Evolutionary conservation across 2,113 vertebrate species (phyloP).

Genomic region (Perognathus longimembris): DNA sequence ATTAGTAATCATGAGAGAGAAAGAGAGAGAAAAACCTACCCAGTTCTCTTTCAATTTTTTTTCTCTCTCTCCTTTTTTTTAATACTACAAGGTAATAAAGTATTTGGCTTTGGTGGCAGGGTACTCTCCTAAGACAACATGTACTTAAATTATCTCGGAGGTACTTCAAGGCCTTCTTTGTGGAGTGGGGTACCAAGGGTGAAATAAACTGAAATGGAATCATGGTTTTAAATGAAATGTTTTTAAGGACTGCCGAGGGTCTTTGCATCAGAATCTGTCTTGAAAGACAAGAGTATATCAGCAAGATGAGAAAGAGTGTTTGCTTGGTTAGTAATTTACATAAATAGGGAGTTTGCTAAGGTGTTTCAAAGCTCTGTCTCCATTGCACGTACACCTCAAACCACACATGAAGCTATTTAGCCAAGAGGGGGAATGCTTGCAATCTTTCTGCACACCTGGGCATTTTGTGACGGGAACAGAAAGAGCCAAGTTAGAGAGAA

Average conservation of each 20-base stretch:
- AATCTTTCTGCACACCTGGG: neutral
- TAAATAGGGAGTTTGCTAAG: constrained; percentile 11
- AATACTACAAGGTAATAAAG: constrained; percentile 82
- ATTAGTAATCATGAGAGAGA: constrained; percentile 82
- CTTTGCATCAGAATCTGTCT: constrained; percentile 56
- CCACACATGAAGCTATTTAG: constrained; percentile 23
- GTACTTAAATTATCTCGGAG: constrained; percentile 77
- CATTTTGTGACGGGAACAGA: neutral
- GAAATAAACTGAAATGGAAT: constrained; percentile 76
- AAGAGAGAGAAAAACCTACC: constrained; percentile 36
- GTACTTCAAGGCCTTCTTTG: constrained; percentile 75
- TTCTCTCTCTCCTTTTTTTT: constrained; percentile 15
- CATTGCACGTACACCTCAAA: neutral
- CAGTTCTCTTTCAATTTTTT: neutral
- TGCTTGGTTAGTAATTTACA: constrained; percentile 47
- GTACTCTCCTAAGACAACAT: constrained; percentile 55
- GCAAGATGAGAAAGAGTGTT: constrained; percentile 21
- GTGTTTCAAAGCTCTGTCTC: neutral
- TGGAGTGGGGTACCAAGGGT: constrained; percentile 70
- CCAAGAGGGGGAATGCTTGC: constrained; percentile 7
- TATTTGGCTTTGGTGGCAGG: constrained; percentile 78
- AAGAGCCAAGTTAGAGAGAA: neutral
- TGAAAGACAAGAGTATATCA: constrained; percentile 44
- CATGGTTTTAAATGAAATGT: constrained; percentile 82
- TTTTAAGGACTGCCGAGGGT: constrained; percentile 75